Base-by-base conservation (phyloP, 1,140 invertebrate species). In the Drosophila nikananu region DNA sequence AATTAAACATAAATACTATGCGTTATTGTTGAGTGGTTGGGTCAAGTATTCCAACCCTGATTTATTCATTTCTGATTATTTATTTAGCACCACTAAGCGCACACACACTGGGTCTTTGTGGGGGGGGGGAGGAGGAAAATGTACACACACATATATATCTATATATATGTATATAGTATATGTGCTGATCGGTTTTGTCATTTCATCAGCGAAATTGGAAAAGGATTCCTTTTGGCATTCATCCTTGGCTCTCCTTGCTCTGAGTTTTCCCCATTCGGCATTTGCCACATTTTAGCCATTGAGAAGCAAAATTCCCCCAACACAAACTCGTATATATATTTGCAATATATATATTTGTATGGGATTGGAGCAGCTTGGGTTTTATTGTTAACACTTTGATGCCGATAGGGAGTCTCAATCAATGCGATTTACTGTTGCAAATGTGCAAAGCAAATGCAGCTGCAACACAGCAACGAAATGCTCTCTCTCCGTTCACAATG, bases 61-160 rank as follows among this genome's bases (percentile, higher is more conserved):
- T 84, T 83, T 80, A 76, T 83, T 84, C 62, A 84, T 73, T 62
- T 44, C 35, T 62, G 59, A 66, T 77, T 73, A 73, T 77, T 68
- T 86, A 75, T 75, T 77, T 62, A 73, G 21, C 58, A 68, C 44
- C 44, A 48, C 42, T 59, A 21, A 46, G 54, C 54, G 37, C 54
- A 63, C 27, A 54, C 55, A 64, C 59, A 46, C 39, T 68, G 65
- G 23, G 25, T 42, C 62, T 19, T 62, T 65, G 57, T 65, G 35
- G 10, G 0, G 9, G 32, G 4, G 32, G 12, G 32, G 6, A 19
- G 32, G 12, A 12, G 6, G 15, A 15, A 35, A 25, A 19, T 10
- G 8, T 10, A 7, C 30, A 35, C 52, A 37, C 19, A 55, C 13
- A 21, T 12, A 35, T 12, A 2, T 15, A 15, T n/a, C n/a, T n/a